Conservation (phyloP, 2,113 vertebrate species). For the Onychorhynchus coronatus region DNA sequence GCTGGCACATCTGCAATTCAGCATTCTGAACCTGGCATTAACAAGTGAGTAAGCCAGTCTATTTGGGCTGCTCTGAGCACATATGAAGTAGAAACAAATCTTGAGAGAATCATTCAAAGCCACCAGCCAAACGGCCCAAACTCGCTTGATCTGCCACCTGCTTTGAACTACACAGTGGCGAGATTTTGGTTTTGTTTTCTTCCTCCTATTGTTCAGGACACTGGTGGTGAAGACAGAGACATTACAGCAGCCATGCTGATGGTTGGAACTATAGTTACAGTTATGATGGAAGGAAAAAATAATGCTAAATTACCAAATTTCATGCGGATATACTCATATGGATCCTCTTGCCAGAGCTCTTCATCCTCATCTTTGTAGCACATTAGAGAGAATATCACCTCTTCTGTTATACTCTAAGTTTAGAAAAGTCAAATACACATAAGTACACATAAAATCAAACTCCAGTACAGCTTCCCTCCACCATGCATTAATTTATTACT, state of each 20-base stretch:
- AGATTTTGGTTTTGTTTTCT: neutral
- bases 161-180: neutral
- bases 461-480: neutral
- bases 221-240: neutral
- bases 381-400: slow-evolving; percentile 96
- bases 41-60: neutral
- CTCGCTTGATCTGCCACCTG: neutral
- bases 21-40: neutral
- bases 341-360: slow-evolving; percentile 96
- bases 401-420: slow-evolving; percentile 86
- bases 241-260: neutral
- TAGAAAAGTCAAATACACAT: neutral
- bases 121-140: neutral
- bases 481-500: neutral
- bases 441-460: neutral
- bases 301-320: slow-evolving; percentile 86
- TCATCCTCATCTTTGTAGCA: slow-evolving; percentile 98
- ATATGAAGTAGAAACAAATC: rapidly evolving
- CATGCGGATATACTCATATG: slow-evolving; percentile 94
- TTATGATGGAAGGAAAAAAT: neutral
- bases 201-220: neutral
- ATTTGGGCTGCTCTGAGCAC: neutral
- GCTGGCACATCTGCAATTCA: neutral
- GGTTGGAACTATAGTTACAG: neutral
- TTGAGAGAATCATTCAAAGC: neutral